Percentiles rank a stretch among this genome's conserved stretches.
phyloP scores from a whole-genome alignment of 2,888 invertebrate genomes.

The Lottia scabra region DNA sequence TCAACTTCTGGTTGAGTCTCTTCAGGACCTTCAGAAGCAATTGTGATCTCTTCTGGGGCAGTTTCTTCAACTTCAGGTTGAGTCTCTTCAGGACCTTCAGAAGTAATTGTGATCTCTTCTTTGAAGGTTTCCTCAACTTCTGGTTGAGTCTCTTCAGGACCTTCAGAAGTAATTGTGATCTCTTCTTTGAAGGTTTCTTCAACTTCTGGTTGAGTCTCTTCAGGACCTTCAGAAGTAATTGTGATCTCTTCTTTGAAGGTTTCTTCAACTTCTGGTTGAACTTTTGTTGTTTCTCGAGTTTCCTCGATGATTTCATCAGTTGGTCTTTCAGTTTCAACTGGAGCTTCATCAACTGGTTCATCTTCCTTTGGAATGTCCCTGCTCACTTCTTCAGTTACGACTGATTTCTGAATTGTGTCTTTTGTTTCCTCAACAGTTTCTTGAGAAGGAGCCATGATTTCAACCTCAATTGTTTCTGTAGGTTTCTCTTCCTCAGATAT shows the following conservation, averaged over 20 bases:
- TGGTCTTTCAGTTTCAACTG: conserved; percentile 32
- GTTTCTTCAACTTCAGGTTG: too few species aligned
- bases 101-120: conserved; percentile 22
- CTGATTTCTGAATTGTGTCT: conserved; percentile 30
- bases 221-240: conserved; percentile 11
- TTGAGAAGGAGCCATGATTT: conserved; percentile 32
- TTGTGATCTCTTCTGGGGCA: too few species aligned
- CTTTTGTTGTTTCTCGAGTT: conserved; percentile 19
- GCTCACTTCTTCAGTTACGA: conserved; percentile 35
- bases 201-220: conserved; percentile 19
- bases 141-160: too few species aligned
- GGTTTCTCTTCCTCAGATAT: conserved; percentile 29
- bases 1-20: too few species aligned
- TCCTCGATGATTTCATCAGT: conserved; percentile 32
- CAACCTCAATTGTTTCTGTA: conserved; percentile 25
- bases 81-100: conserved; percentile 3
- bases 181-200: conserved; percentile 27
- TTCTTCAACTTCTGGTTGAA: conserved; percentile 27
- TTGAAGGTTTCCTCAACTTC: conserved; percentile 25
- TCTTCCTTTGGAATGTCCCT: conserved; percentile 9
- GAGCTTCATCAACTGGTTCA: conserved; percentile 27
- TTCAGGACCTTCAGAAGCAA: too few species aligned
- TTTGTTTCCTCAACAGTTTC: conserved; percentile 26
- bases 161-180: too few species aligned
- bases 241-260: conserved; percentile 23